Conservation (phyloP, 2,797 vertebrate genomes). For the Pelobates cultripes region DNA sequence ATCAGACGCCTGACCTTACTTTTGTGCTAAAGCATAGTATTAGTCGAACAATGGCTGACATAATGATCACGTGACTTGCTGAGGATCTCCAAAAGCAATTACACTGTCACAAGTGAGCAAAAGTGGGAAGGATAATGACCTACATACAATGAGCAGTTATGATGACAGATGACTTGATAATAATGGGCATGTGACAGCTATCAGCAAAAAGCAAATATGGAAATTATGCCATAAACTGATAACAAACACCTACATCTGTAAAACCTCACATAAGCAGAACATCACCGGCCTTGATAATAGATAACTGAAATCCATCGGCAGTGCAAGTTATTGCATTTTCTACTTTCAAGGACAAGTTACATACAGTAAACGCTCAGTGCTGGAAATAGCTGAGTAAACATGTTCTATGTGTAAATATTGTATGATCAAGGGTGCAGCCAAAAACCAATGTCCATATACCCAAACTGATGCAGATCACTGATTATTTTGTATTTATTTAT, state of each 20-base stretch:
- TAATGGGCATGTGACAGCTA: slow-evolving; percentile 39
- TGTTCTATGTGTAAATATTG: background rate
- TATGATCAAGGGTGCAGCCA: background rate
- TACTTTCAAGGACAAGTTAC: background rate
- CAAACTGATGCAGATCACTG: too few species aligned
- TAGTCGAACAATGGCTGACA: background rate
- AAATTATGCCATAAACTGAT: slow-evolving; percentile 42
- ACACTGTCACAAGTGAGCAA: slow-evolving; percentile 14
- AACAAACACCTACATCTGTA: slow-evolving; percentile 42
- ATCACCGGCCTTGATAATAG: slow-evolving; percentile 37
- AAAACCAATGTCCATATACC: too few species aligned
- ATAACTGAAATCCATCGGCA: background rate
- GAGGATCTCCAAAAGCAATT: slow-evolving; percentile 14
- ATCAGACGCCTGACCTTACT: too few species aligned
- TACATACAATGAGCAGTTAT: slow-evolving; percentile 13
- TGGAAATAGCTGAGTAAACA: background rate
- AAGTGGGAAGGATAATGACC: slow-evolving; percentile 33
- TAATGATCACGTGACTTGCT: slow-evolving; percentile 2
- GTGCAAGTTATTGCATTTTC: background rate
- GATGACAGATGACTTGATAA: slow-evolving; percentile 33
- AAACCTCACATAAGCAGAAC: slow-evolving; percentile 2
- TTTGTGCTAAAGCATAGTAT: too few species aligned
- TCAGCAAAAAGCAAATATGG: slow-evolving; percentile 37
- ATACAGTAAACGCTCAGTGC: background rate
- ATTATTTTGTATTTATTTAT: too few species aligned